Evolutionary conservation across 2,113 vertebrate genomes (phyloP).

Genomic region (Zonotrichia leucophrys): DNA sequence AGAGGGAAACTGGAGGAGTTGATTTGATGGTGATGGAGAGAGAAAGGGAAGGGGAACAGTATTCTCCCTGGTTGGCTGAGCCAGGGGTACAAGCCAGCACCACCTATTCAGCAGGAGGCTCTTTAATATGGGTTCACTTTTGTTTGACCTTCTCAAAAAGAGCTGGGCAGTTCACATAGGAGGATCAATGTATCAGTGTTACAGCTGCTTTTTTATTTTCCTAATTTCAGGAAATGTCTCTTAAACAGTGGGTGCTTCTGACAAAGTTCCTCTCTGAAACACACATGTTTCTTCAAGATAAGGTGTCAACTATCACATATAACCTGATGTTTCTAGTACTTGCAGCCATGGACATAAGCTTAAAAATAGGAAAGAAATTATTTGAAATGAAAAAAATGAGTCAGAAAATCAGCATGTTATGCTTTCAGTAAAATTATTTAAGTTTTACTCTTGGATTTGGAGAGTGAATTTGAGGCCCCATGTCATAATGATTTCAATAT

Average conservation of each 20-base stretch:
- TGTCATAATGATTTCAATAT: background rate
- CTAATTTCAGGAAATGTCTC: background rate
- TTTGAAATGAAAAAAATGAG: background rate
- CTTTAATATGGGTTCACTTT: background rate
- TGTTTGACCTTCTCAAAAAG: background rate
- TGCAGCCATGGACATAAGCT: fast-evolving
- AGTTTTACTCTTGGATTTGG: background rate
- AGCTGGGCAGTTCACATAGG: background rate
- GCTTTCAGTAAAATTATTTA: background rate
- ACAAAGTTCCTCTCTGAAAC: background rate
- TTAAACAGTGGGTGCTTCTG: background rate
- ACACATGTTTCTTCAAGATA: background rate
- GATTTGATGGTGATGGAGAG: background rate
- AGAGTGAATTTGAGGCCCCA: background rate
- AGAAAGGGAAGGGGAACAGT: background rate
- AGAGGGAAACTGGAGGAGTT: background rate
- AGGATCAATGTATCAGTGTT: background rate
- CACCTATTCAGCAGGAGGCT: background rate
- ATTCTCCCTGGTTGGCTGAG: background rate
- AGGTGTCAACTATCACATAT: background rate
- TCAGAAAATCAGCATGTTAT: background rate
- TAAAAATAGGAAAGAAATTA: background rate
- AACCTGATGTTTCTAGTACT: background rate
- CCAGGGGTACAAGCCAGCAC: fast-evolving
- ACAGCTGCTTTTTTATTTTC: background rate